Percentiles rank a stretch among this genome's conserved stretches.
These are phyloP conservation scores for Lomographa bimaculata DNA, from an alignment of 2,888 invertebrate genomes.

Conservation along the genomic window DNA sequence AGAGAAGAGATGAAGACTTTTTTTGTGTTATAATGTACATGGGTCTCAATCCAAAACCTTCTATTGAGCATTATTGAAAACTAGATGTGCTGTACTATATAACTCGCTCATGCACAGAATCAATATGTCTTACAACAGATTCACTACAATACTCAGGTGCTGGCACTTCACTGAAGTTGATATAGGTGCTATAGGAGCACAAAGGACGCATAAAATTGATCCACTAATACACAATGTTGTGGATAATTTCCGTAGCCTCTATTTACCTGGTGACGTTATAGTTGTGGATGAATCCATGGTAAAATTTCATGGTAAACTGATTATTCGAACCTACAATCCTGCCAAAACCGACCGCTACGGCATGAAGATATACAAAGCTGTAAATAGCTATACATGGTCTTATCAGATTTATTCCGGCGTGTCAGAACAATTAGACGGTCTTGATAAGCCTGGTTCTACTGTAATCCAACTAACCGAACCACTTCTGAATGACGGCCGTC, in stretches of 20 bases:
- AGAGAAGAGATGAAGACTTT: too few species aligned
- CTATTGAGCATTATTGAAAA: not conserved
- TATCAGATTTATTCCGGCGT: conserved; percentile 26
- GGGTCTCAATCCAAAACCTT: conserved; percentile 2
- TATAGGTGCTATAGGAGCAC: not conserved
- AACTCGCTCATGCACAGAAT: conserved; percentile 1
- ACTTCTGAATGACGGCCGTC: conserved; percentile 24
- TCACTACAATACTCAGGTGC: conserved; percentile 1
- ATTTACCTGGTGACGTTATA: not conserved
- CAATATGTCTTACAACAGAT: conserved; percentile 4
- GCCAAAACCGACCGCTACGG: conserved; percentile 5
- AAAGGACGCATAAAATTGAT: not conserved
- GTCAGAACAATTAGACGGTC: conserved; percentile 21
- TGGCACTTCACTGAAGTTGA: conserved; percentile 6
- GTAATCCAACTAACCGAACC: conserved; percentile 19
- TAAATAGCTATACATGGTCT: conserved; percentile 23
- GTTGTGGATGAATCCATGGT: conserved; percentile 6
- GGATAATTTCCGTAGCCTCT: not conserved
- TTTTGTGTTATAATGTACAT: too few species aligned
- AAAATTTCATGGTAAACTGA: not conserved
- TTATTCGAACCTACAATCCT: conserved; percentile 1
- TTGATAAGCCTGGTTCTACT: conserved; percentile 24
- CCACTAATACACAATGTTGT: not conserved
- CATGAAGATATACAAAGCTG: conserved; percentile 2
- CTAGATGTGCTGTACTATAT: not conserved